Evolutionary conservation across 2,797 vertebrate genomes (phyloP).

Genomic region (Melanotaenia parkinsoni): DNA sequence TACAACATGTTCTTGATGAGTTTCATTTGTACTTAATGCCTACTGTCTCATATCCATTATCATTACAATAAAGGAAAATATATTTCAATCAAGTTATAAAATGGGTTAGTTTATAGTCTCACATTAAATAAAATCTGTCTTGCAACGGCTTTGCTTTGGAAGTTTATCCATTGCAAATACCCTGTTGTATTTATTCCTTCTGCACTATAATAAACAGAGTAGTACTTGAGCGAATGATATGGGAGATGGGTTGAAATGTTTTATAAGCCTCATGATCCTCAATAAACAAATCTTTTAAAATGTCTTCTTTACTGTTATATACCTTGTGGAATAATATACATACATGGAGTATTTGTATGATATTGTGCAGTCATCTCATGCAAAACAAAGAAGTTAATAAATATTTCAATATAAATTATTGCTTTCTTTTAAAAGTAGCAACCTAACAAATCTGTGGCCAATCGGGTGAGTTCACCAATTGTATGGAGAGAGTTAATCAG

Average conservation of each 20-base stretch:
- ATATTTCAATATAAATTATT: neutral
- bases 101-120: neutral
- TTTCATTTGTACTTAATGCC: neutral
- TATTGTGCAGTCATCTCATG: neutral
- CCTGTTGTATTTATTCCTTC: neutral
- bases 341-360: neutral
- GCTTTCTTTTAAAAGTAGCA: neutral
- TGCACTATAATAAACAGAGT: neutral
- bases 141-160: neutral
- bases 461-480: neutral
- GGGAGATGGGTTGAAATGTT: neutral
- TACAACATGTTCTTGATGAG: neutral
- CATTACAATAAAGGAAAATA: neutral
- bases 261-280: neutral
- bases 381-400: neutral
- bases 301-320: neutral
- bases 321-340: neutral
- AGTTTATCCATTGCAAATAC: neutral
- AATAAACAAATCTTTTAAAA: neutral
- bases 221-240: neutral
- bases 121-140: neutral
- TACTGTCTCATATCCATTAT: neutral
- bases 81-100: neutral
- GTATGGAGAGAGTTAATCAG: neutral
- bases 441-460: neutral